Conservation (phyloP, 2,888 invertebrate genomes). For the Synergus gifuensis region DNA sequence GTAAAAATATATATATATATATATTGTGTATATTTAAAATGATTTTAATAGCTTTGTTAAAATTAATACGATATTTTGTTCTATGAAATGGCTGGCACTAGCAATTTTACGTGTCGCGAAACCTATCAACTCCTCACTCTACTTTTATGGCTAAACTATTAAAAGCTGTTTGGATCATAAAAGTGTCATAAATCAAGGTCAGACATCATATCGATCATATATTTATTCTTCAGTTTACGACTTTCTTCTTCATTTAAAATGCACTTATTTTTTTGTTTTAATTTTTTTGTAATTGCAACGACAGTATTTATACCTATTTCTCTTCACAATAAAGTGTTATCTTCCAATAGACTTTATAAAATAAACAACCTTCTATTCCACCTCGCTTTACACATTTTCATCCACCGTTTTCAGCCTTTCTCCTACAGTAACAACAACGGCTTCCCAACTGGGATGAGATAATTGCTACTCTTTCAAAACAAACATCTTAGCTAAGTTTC, state of each 20-base stretch:
- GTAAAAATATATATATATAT: too few species aligned
- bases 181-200: background rate
- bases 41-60: background rate
- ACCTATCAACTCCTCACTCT: background rate
- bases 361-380: background rate
- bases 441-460: conserved; percentile 4
- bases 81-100: background rate
- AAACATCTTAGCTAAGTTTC: conserved; percentile 6
- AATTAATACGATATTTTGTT: background rate
- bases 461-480: conserved; percentile 5
- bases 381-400: background rate
- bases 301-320: background rate
- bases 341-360: background rate
- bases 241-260: background rate
- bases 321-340: too few species aligned
- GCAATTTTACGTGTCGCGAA: background rate
- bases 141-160: background rate
- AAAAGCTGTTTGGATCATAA: background rate
- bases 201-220: background rate
- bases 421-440: background rate
- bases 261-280: background rate
- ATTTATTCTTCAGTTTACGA: background rate
- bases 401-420: background rate
- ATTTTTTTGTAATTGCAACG: too few species aligned
- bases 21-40: background rate